Percentiles rank a stretch among this genome's conserved stretches.
phyloP scores from a whole-genome alignment of 2,888 invertebrate genomes.

The Drosophila mulleri region DNA sequence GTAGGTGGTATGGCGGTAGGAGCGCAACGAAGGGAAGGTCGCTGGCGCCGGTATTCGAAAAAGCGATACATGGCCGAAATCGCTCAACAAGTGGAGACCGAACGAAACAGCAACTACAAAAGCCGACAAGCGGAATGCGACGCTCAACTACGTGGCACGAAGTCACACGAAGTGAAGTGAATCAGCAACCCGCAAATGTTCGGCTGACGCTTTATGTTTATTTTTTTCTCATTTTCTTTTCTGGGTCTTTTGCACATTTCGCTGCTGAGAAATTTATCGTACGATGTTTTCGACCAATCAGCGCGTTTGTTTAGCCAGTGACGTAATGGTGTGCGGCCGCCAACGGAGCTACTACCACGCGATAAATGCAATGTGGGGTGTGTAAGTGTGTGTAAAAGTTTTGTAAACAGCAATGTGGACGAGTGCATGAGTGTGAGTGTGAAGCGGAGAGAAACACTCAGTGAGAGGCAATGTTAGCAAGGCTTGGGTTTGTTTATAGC shows the following conservation, averaged over 20 bases:
- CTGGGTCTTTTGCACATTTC: slow-evolving; percentile 67
- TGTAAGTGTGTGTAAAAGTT: slow-evolving; percentile 23
- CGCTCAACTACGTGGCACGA: slow-evolving; percentile 66
- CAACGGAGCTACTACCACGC: slow-evolving; percentile 44
- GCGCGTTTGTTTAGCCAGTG: slow-evolving; percentile 78
- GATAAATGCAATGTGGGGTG: slow-evolving; percentile 56
- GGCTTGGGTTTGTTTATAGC: slow-evolving; percentile 49
- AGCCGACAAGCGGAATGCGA: slow-evolving; percentile 6
- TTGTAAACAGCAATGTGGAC: slow-evolving; percentile 8
- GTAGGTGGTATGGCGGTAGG: too few species aligned
- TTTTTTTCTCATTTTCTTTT: slow-evolving; percentile 52
- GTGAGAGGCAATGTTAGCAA: slow-evolving; percentile 9
- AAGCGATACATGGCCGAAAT: slow-evolving; percentile 33
- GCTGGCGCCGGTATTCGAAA: slow-evolving; percentile 31
- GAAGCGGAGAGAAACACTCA: slow-evolving; percentile 9
- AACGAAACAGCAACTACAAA: slow-evolving; percentile 1
- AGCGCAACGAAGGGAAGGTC: slow-evolving; percentile 38
- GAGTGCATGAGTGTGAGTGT: neutral
- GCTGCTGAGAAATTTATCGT: slow-evolving; percentile 83
- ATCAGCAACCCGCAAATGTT: slow-evolving; percentile 40
- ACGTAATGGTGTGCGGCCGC: slow-evolving; percentile 79
- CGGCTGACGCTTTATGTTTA: slow-evolving; percentile 49
- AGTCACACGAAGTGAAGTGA: slow-evolving; percentile 67
- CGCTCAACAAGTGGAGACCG: slow-evolving; percentile 68
- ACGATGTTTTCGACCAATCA: slow-evolving; percentile 84